These are phyloP conservation scores for Buathra laborator DNA, from an alignment of 2,888 invertebrate genomes.

Conservation along the genomic window DNA sequence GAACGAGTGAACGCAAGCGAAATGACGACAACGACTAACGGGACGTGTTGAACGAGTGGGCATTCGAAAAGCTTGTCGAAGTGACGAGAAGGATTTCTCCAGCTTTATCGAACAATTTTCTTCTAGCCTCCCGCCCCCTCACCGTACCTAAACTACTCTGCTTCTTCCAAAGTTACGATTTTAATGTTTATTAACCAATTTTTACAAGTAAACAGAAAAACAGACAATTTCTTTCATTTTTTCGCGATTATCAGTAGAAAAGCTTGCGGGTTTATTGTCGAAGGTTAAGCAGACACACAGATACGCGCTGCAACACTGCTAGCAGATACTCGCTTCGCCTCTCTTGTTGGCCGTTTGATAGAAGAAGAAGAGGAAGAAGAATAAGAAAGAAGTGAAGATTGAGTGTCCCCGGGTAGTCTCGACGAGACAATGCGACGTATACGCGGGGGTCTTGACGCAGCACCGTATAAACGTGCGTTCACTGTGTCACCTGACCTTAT, in stretches of 20 bases:
- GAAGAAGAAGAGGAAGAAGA: constrained; percentile 40
- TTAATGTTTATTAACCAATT: too few species aligned
- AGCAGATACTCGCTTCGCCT: not conserved
- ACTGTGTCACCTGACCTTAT: constrained; percentile 64
- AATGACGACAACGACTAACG: constrained; percentile 44
- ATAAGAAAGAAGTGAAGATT: constrained; percentile 57
- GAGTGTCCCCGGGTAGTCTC: constrained; percentile 48
- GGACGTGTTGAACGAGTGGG: constrained; percentile 27
- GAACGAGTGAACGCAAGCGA: constrained; percentile 55
- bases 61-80: constrained; percentile 30
- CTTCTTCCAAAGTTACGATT: too few species aligned
- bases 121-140: too few species aligned
- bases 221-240: not conserved
- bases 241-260: not conserved
- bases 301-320: not conserved
- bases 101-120: too few species aligned
- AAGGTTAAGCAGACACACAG: not conserved
- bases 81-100: constrained; percentile 2
- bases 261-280: not conserved
- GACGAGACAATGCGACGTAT: constrained; percentile 61
- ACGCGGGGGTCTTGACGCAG: constrained; percentile 46
- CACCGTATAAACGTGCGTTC: constrained; percentile 61
- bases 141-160: too few species aligned
- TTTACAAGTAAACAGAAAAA: not conserved
- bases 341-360: constrained; percentile 10